Conservation (phyloP, 2,888 invertebrate genomes). For the Arrhopalites spinosus region DNA sequence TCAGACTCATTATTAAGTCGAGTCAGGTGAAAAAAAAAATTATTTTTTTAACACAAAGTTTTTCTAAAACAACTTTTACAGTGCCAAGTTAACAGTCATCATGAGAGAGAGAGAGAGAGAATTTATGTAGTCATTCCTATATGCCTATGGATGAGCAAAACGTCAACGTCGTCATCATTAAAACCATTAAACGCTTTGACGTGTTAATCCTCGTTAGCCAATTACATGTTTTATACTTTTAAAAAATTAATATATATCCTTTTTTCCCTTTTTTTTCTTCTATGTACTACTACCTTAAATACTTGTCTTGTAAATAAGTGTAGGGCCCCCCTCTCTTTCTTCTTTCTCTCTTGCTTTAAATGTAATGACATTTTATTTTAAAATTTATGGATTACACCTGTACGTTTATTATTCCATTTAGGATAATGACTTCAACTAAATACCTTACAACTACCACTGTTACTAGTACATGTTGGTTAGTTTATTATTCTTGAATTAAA, state of each 20-base stretch:
- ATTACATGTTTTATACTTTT: too few relatives aligned
- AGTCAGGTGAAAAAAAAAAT: not conserved
- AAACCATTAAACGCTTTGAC: constrained; percentile 7
- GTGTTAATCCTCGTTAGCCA: constrained; percentile 13
- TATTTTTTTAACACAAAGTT: not conserved
- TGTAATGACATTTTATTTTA: too few relatives aligned
- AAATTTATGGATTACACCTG: too few relatives aligned
- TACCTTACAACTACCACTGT: too few relatives aligned
- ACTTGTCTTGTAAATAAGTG: not conserved
- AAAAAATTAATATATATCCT: not conserved
- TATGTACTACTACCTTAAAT: not conserved
- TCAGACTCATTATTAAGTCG: not conserved
- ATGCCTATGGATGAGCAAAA: not conserved
- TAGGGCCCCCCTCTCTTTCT: not conserved
- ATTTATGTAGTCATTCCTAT: not conserved
- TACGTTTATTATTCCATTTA: too few relatives aligned
- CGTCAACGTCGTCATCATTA: constrained; percentile 13
- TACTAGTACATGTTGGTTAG: too few relatives aligned
- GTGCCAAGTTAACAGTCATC: not conserved
- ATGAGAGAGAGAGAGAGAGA: not conserved
- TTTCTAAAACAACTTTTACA: too few relatives aligned
- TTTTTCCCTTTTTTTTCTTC: not conserved
- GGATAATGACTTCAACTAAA: too few relatives aligned
- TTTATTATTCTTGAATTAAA: too few relatives aligned
- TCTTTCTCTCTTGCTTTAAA: not conserved